Evolutionary conservation across 2,113 vertebrate genomes (phyloP), one percentile per base, ranked within the genome.

Genomic region (Crotalus helleri): DNA sequence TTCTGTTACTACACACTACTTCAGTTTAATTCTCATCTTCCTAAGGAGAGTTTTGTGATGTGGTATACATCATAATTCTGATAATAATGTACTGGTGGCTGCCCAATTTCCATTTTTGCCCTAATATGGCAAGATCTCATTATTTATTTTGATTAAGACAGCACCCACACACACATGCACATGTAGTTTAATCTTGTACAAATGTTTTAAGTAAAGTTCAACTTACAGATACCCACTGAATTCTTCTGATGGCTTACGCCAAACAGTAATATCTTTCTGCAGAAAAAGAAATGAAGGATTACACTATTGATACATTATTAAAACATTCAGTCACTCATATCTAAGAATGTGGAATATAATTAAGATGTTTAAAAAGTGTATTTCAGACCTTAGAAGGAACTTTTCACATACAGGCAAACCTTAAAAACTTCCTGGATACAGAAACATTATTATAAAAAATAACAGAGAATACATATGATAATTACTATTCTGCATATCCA

Each of bases 161-260:
- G 7, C 29, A 54, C 49, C 1, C 49, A 51, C 17, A 39, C 9
- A 44, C 2, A 17, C 21, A n/a, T 9, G 29, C 58, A 88, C 58
- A 69, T 17, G 39, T 23, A 59, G 19, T 15, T 39, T 44, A 9
- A 8, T 2, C 39, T 49, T 23, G 3, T 54, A 58, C n/a, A 88
- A 89, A 89, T 89, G 21, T n/a, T 54, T 55, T 23, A 53, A 61
- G 88, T 69, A 94, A 91, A 93, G 1, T 10, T 2, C 93, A 91
- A 98, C 98, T 98, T 97, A 99, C 98, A 99, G 98, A 91, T 97
- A 98, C 85, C 98, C 98, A 95, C 91, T 97, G 96, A 99, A 98
- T 96, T 98, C 98, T 90, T 98, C 97, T 44, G 98, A 98, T 0
- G 98, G 97, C 93, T 98, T 99, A 95, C 97, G 97, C 98, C 98